These are phyloP conservation scores for Eciton burchellii DNA, from an alignment of 1,140 invertebrate species.

Conservation along the genomic window DNA sequence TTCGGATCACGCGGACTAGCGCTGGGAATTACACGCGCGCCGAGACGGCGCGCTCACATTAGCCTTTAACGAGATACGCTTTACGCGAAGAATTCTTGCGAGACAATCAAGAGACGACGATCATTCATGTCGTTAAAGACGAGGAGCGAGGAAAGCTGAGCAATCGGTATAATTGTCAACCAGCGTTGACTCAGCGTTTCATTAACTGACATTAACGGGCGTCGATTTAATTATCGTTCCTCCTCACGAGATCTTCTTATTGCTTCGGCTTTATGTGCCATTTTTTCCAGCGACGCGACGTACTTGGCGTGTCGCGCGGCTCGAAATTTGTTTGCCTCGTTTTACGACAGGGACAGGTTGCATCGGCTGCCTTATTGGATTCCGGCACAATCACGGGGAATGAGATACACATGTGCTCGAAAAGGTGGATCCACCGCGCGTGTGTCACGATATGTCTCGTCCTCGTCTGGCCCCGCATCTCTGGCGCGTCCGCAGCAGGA, in stretches of 20 bases:
- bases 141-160: too few relatives aligned
- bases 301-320: constrained; percentile 34
- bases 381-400: constrained; percentile 73
- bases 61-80: constrained; percentile 44
- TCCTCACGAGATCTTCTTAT: constrained; percentile 56
- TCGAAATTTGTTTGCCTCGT: constrained; percentile 84
- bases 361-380: constrained; percentile 83
- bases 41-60: constrained; percentile 27
- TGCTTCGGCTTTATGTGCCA: constrained; percentile 62
- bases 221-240: constrained; percentile 64
- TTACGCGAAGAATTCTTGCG: not conserved
- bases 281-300: constrained; percentile 27
- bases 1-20: constrained; percentile 40
- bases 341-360: constrained; percentile 83
- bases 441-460: constrained; percentile 1
- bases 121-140: too few relatives aligned
- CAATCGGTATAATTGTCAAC: too few relatives aligned
- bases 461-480: not conserved
- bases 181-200: too few relatives aligned
- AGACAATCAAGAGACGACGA: too few relatives aligned
- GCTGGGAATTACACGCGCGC: constrained; percentile 34
- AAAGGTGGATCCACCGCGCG: constrained; percentile 41
- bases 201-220: too few relatives aligned
- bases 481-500: not conserved
- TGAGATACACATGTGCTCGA: constrained; percentile 51